Percentiles rank a stretch among this genome's conserved stretches.
Evolutionary conservation across 2,888 invertebrate species (phyloP).

Genomic region (Nomada ruficornis): DNA sequence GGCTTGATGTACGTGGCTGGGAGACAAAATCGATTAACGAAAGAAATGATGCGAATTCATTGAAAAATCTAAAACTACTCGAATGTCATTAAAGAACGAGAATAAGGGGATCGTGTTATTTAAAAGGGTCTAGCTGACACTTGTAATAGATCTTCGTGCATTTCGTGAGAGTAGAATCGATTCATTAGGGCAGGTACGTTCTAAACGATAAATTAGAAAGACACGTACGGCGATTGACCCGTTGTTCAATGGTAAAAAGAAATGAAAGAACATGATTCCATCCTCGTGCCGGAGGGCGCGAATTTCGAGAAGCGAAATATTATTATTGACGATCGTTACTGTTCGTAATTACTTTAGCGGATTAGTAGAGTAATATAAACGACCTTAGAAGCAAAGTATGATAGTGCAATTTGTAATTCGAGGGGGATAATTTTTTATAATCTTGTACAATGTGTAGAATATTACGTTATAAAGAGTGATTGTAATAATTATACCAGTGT

Average conservation of each 20-base stretch:
- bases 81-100: not conserved
- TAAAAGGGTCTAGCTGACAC: slow-evolving; percentile 32
- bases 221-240: slow-evolving; percentile 40
- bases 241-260: slow-evolving; percentile 9
- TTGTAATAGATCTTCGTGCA: slow-evolving; percentile 53
- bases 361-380: slow-evolving; percentile 65
- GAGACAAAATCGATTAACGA: slow-evolving; percentile 9
- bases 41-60: not conserved
- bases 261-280: slow-evolving; percentile 46
- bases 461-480: not conserved
- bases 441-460: not conserved
- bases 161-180: slow-evolving; percentile 60
- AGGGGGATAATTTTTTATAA: not conserved
- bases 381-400: slow-evolving; percentile 44
- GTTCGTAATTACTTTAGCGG: slow-evolving; percentile 66
- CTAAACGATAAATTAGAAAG: slow-evolving; percentile 48
- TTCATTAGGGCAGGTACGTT: slow-evolving; percentile 62
- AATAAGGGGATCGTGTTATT: slow-evolving; percentile 21
- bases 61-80: not conserved
- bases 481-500: not conserved
- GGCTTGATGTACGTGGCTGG: slow-evolving; percentile 5
- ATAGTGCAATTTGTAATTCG: slow-evolving; percentile 33
- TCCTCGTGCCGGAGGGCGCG: slow-evolving; percentile 49
- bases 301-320: slow-evolving; percentile 46
- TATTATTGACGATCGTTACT: slow-evolving; percentile 66